Evolutionary conservation across 2,888 invertebrate genomes (phyloP), one percentile per base, ranked within the genome.

Genomic region (Apotomis capreana): DNA sequence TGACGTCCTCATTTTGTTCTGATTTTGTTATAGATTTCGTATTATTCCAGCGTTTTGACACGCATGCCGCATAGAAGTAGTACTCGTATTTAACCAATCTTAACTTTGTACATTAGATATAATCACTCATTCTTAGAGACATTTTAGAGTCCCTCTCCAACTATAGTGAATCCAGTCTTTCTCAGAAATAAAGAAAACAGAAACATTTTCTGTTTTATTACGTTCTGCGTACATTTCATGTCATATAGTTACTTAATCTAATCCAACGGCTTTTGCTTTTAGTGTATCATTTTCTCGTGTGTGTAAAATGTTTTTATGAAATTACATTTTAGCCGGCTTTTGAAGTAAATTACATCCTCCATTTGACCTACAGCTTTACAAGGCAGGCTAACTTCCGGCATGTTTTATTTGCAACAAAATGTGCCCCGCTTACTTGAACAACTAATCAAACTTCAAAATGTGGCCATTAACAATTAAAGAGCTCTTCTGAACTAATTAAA

Each of bases 401-500:
- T 70, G 70, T 74, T 70, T 67, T 59, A 70, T 68, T 65, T 70
- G 67, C 68, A 70, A 70, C 62, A 59, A 68, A 72, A 63, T 49
- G 72, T 37, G 71, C 76, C 75, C 74, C 77, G 76, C 78, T 78
- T 80, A 77, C 78, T 78, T 78, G 77, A 76, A 78, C 78, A 77
- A 76, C 77, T 73, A 77, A 77, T 78, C 75, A 77, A 89, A 88
- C 86, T 89, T 88, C 77, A 83, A 81, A 88, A 89, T 85, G 84
- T 78, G 81, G 83, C 86, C 85, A 89, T 91, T 89, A 91, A 90
- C 87, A 90, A 91, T 91, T 88, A 84, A 90, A 88, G 83, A 83
- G 84, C 86, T 84, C 85, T 84, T 87, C 87, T 85, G 83, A 90
- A 91, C 89, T 90, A 91, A 92, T 92, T 92, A 91, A 91, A 91